Conservation (phyloP, 2,113 vertebrate genomes). For the Antigone vipio region DNA sequence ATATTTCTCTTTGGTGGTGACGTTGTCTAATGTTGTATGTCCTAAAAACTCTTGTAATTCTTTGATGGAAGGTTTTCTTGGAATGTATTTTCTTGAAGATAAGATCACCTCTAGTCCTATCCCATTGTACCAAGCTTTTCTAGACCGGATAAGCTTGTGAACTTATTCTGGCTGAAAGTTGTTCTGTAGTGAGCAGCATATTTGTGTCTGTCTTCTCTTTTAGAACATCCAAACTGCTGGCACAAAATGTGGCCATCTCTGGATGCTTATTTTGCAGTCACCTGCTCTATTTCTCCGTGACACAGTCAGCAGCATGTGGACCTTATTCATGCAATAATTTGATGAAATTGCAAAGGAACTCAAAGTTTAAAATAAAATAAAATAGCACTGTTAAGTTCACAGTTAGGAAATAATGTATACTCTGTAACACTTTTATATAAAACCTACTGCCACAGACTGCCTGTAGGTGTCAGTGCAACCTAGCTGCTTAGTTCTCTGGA, state of each 20-base stretch:
- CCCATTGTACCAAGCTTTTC: not conserved
- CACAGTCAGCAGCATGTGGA: not conserved
- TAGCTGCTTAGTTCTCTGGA: not conserved
- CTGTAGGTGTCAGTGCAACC: conserved; percentile 49
- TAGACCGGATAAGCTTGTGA: not conserved
- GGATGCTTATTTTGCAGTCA: not conserved
- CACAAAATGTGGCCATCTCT: not conserved
- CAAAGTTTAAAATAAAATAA: not conserved
- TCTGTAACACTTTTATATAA: accelerated
- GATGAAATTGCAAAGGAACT: not conserved
- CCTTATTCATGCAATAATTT: not conserved
- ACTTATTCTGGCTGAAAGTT: not conserved
- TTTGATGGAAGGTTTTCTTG: not conserved
- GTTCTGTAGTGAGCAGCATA: not conserved
- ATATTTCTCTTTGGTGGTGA: not conserved
- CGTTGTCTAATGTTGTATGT: not conserved
- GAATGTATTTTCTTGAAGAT: not conserved
- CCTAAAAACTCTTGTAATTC: not conserved
- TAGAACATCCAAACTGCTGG: not conserved
- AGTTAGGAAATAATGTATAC: not conserved
- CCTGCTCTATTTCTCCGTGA: not conserved
- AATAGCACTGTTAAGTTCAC: not conserved
- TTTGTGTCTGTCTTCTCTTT: not conserved
- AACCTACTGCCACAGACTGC: not conserved
- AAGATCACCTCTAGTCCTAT: not conserved